These are phyloP conservation scores for Eciton burchellii DNA, from an alignment of 1,140 invertebrate species.

Conservation along the genomic window DNA sequence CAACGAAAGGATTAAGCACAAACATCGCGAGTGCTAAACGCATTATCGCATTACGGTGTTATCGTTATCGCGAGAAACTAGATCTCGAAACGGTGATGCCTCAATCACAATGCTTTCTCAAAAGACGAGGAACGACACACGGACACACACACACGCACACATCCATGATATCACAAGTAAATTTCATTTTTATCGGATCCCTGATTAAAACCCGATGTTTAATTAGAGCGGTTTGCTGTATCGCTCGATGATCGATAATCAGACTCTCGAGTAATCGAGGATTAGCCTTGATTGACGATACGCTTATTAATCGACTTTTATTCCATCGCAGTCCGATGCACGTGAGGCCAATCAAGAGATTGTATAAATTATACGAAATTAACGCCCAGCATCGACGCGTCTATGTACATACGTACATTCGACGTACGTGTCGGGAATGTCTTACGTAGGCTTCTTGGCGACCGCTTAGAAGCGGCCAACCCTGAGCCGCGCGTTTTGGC, in stretches of 20 bases:
- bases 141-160: no score
- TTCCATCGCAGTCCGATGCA: background rate
- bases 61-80: constrained; percentile 33
- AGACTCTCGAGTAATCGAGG: background rate
- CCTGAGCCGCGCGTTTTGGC: constrained; percentile 56
- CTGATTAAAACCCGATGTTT: background rate
- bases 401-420: background rate
- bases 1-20: background rate
- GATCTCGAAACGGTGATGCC: background rate
- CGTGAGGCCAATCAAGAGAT: background rate
- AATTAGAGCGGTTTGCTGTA: no score
- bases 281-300: constrained; percentile 5
- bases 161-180: background rate
- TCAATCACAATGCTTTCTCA: background rate
- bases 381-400: no score
- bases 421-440: constrained; percentile 4
- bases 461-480: constrained; percentile 39
- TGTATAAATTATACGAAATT: background rate
- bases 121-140: background rate
- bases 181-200: background rate
- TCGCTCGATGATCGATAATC: background rate
- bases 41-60: constrained; percentile 2
- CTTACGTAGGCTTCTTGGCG: constrained; percentile 56
- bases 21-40: background rate
- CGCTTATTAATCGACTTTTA: background rate